Percentiles rank a stretch among this genome's conserved stretches.
phyloP scores from a whole-genome alignment of 1,140 invertebrate genomes.

The Eumaeus atala region DNA sequence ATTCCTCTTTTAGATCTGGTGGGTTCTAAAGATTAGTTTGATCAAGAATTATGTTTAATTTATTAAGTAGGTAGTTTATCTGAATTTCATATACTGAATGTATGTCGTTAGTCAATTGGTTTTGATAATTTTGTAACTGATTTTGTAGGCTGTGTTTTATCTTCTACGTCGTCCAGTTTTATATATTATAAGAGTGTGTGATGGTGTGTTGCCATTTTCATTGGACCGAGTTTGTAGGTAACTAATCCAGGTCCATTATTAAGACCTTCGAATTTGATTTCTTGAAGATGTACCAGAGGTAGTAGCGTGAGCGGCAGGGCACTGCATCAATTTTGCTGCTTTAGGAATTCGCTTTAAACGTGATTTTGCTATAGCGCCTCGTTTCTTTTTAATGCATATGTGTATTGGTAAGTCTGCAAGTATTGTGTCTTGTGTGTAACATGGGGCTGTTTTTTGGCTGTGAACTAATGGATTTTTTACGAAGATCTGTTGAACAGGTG shows the following conservation, averaged over 20 bases:
- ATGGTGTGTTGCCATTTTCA: not conserved
- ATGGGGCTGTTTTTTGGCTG: constrained; percentile 17
- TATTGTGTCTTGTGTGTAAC: constrained; percentile 13
- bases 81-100: constrained; percentile 25
- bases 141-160: constrained; percentile 16
- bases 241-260: not conserved
- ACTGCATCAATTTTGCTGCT: not conserved
- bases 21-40: constrained; percentile 25
- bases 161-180: not conserved
- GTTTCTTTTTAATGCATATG: too few species aligned
- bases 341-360: not conserved
- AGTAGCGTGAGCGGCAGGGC: not conserved
- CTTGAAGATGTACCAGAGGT: not conserved
- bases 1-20: constrained; percentile 28
- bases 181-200: not conserved
- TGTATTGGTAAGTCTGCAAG: too few species aligned
- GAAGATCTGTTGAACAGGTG: constrained; percentile 27
- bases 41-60: constrained; percentile 21
- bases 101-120: constrained; percentile 25
- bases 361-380: constrained; percentile 8
- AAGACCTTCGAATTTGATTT: too few species aligned
- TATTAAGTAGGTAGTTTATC: constrained; percentile 24
- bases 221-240: not conserved
- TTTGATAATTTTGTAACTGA: constrained; percentile 15
- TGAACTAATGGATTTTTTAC: constrained; percentile 25